phyloP scores from a whole-genome alignment of 1,140 invertebrate species.

The Kradibia gibbosae region DNA sequence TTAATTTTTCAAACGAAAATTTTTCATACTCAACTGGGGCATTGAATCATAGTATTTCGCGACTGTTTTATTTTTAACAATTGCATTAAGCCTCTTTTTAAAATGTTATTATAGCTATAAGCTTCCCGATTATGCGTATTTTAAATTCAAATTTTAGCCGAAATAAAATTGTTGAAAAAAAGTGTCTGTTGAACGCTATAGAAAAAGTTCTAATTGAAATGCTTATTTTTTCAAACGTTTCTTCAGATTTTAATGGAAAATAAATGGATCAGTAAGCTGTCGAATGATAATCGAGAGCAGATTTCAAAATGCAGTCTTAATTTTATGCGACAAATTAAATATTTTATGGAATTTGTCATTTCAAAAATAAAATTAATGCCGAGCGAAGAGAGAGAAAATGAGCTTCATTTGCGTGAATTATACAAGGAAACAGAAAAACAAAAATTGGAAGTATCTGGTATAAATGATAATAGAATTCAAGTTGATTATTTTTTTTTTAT shows the following conservation, averaged over 20 bases:
- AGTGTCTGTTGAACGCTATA: background rate
- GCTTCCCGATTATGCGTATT: no score
- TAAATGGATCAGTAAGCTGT: constrained; percentile 27
- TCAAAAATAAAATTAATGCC: constrained; percentile 31
- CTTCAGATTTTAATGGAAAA: constrained; percentile 45
- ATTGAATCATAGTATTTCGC: no score
- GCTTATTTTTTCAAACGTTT: background rate
- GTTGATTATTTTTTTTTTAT: background rate
- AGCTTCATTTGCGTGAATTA: constrained; percentile 48
- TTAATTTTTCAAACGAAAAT: no score
- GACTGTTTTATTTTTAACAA: no score
- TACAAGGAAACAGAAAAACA: constrained; percentile 31
- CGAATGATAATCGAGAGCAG: constrained; percentile 27
- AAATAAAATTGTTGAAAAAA: no score
- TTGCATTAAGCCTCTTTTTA: no score
- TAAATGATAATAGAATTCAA: background rate
- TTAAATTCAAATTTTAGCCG: no score
- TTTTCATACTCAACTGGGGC: no score
- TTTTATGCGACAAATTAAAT: constrained; percentile 50
- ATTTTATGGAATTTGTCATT: constrained; percentile 49
- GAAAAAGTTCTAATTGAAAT: background rate
- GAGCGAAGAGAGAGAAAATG: constrained; percentile 46
- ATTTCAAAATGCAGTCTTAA: constrained; percentile 33
- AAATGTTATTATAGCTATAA: no score
- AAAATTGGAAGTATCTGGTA: constrained; percentile 46